Conservation (phyloP, 2,888 invertebrate genomes). For the Monochamus alternatus region DNA sequence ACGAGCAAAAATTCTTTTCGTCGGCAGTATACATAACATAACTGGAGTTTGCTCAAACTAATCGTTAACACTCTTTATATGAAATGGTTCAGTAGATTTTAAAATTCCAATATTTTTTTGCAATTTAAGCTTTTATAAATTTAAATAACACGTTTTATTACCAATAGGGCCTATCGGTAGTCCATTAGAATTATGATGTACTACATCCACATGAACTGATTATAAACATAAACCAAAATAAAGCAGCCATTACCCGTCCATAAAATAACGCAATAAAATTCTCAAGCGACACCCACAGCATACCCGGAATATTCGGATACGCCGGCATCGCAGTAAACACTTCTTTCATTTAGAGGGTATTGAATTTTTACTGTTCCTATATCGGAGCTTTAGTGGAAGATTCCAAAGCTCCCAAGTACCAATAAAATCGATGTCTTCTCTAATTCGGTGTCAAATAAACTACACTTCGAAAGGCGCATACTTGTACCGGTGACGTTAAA, state of each 20-base stretch:
- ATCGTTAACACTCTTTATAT: no score
- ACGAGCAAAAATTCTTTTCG: no score
- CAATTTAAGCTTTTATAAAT: no score
- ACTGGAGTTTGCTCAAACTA: no score
- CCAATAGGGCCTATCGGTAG: no score
- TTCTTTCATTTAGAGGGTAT: slow-evolving; percentile 34
- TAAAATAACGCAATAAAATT: slow-evolving; percentile 17
- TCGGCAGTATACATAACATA: no score
- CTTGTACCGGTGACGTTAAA: slow-evolving; percentile 32
- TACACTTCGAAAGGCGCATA: slow-evolving; percentile 32
- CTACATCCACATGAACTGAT: no score
- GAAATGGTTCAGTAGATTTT: no score
- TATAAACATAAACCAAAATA: no score
- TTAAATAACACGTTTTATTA: no score
- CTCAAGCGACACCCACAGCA: slow-evolving; percentile 13
- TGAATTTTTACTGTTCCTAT: slow-evolving; percentile 41
- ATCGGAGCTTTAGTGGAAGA: slow-evolving; percentile 35
- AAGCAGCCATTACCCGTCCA: not conserved
- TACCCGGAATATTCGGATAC: not conserved
- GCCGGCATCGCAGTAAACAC: not conserved
- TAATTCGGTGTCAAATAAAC: slow-evolving; percentile 47
- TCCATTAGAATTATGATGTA: no score
- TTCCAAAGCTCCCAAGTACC: slow-evolving; percentile 40
- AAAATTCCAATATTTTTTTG: no score
- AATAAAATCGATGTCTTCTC: slow-evolving; percentile 41